Evolutionary conservation across 2,888 invertebrate species (phyloP).

Genomic region (Temnothorax rugatulus): DNA sequence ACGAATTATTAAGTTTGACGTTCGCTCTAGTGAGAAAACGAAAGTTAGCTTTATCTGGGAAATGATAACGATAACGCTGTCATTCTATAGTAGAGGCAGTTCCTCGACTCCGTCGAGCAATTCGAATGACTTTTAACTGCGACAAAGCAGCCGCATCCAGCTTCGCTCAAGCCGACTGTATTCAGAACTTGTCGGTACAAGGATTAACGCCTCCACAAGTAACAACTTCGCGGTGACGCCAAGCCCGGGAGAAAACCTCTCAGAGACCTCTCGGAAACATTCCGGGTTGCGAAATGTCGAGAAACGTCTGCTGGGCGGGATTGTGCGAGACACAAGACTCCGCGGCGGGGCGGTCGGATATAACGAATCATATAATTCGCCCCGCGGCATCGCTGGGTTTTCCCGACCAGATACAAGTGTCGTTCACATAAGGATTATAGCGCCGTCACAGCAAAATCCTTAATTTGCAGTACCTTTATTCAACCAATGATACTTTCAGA

Average conservation of each 20-base stretch:
- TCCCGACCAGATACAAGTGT: slow-evolving; percentile 3
- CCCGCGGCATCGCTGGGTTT: slow-evolving; percentile 12
- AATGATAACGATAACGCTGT: slow-evolving; percentile 25
- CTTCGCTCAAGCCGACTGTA: slow-evolving; percentile 12
- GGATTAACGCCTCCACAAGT: slow-evolving; percentile 56
- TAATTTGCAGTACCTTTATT: neutral
- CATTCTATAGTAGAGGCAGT: neutral
- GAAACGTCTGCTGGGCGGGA: slow-evolving; percentile 12
- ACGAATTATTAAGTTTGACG: slow-evolving; percentile 14
- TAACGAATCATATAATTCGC: slow-evolving; percentile 40
- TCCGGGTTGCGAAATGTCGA: slow-evolving; percentile 33
- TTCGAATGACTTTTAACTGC: slow-evolving; percentile 41
- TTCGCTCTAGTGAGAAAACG: neutral
- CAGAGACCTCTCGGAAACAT: slow-evolving; percentile 19
- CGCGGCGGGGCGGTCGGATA: neutral
- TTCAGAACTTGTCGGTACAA: slow-evolving; percentile 50
- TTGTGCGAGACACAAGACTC: slow-evolving; percentile 21
- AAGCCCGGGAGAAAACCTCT: slow-evolving; percentile 10
- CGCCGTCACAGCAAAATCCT: neutral
- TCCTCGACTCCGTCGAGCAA: neutral
- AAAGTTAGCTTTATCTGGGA: slow-evolving; percentile 29
- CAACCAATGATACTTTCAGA: neutral
- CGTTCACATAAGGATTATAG: slow-evolving; percentile 27
- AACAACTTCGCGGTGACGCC: slow-evolving; percentile 32
- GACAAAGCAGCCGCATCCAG: slow-evolving; percentile 19